Evolutionary conservation across 2,113 vertebrate genomes (phyloP), one percentile per base, ranked within the genome.

Genomic region (Nerophis lumbriciformis): DNA sequence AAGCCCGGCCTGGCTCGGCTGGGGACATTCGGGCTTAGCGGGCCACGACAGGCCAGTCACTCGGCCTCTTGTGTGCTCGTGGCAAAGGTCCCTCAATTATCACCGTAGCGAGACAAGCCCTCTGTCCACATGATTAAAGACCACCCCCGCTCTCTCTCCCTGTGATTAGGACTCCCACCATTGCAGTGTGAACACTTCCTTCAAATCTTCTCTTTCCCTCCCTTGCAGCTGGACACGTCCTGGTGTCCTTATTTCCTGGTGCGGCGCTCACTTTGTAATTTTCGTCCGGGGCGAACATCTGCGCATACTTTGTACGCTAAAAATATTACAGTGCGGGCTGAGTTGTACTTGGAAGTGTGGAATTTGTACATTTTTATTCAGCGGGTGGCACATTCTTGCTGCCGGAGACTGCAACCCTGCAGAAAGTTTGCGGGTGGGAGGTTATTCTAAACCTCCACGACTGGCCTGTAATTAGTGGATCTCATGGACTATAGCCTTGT

Each of bases 51-150:
- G 58, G 48, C 8, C 0, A 0, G 11, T 0, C 39, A 45, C 10
- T 66, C 49, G 4, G 58, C 59, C 21, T 62, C 8, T 28, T 16
- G 65, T 63, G 59, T 69, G 72, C 87, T 85, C 63, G 77, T 83
- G 87, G 79, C 58, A 49, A 66, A 56, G 68, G 77, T 69, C 63
- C 64, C 47, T 80, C 76, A 77, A 80, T 82, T 88, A 79, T 66
- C 88, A 79, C 80, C 78, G 81, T 7, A 1, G 79, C 62, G 88
- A 76, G 80, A 82, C 48, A 53, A 73, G 54, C 80, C 72, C 59
- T 69, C 50, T 68, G 77, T 82, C 77, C 72, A 52, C 78, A 45
- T 53, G 83, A 87, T 90, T 78, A 87, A 89, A 89, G 37, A 11
- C 63, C 68, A 51, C 67, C 66, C 73, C 54, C n/a, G 6, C n/a